Evolutionary conservation across 2,113 vertebrate genomes (phyloP), one percentile per base, ranked within the genome.

Genomic region (Pteruthius melanotis): DNA sequence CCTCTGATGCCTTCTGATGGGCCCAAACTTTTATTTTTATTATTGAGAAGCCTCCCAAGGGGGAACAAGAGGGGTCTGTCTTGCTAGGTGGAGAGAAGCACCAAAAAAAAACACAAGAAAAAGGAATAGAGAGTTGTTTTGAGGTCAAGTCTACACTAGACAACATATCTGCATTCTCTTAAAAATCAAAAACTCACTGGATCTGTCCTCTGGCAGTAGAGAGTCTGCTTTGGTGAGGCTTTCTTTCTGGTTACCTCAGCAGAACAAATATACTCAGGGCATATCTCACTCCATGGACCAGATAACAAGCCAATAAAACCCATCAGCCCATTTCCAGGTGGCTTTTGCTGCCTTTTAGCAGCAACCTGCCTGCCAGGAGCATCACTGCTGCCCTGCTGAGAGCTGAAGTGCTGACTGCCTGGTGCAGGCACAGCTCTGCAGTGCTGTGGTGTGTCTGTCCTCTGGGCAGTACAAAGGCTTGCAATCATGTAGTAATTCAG

Each of bases 381-480:
- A 40, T 54, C 0, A 0, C 66, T 76, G 63, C 69, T 80, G 63
- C 13, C 89, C 78, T 76, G 75, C 63, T 85, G 95, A 45, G 81
- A 72, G 52, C 33, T 27, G 63, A 20, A 87, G 81, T 21, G 53
- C 65, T 71, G 81, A 27, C 4, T 1, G 14, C 24, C 3, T 13
- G 14, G 18, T 60, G 76, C 26, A 39, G 66, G 66, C 5, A 0
- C 63, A 47, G 77, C 81, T 76, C 86, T 81, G 56, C 17, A 5
- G 23, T 35, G 6, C 9, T 28, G 33, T 31, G 37, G 7, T n/a
- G n/a, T 31, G 69, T 13, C 31, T 60, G 27, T 60, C 56, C 65
- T 84, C 53, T 1, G 3, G 53, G 28, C 1, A 1, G 4, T 16
- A 42, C 1, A 7, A 13, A 0, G 6, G 6, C 50, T 54, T 72